Evolutionary conservation across 2,888 invertebrate genomes (phyloP).

Genomic region (Galerucella nymphaeae): DNA sequence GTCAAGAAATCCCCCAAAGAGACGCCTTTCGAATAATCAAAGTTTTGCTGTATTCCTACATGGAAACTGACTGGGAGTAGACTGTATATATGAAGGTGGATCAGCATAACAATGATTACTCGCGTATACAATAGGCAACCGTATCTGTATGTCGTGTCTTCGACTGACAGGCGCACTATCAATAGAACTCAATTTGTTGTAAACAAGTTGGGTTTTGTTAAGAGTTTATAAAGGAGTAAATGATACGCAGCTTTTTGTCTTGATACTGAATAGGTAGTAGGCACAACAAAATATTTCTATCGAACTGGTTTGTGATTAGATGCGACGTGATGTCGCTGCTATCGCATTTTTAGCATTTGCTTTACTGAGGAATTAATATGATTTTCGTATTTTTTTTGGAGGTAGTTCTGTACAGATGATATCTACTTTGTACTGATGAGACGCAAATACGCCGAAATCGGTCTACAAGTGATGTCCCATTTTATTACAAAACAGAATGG

Average conservation of each 20-base stretch:
- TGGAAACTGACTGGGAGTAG: constrained; percentile 3
- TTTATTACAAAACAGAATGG: no score
- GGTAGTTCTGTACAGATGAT: no score
- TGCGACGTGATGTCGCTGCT: no score
- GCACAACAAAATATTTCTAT: neutral
- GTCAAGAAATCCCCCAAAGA: neutral
- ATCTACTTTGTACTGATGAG: no score
- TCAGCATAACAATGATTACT: constrained; percentile 5
- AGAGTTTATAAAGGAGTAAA: constrained; percentile 1
- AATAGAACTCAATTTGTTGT: constrained; percentile 11
- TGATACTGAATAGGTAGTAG: neutral
- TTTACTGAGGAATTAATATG: no score
- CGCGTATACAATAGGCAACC: constrained; percentile 7
- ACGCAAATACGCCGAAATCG: no score
- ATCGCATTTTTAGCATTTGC: no score
- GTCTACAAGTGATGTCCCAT: no score
- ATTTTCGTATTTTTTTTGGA: no score
- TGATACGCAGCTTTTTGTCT: neutral
- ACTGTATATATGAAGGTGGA: neutral
- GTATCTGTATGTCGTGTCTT: constrained; percentile 10
- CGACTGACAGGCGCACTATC: constrained; percentile 6
- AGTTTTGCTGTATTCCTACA: neutral
- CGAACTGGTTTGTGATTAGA: no score
- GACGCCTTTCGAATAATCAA: neutral
- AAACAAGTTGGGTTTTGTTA: constrained; percentile 8